Conservation (phyloP, 2,888 invertebrate species). For the Nephrocerus scutellatus region DNA sequence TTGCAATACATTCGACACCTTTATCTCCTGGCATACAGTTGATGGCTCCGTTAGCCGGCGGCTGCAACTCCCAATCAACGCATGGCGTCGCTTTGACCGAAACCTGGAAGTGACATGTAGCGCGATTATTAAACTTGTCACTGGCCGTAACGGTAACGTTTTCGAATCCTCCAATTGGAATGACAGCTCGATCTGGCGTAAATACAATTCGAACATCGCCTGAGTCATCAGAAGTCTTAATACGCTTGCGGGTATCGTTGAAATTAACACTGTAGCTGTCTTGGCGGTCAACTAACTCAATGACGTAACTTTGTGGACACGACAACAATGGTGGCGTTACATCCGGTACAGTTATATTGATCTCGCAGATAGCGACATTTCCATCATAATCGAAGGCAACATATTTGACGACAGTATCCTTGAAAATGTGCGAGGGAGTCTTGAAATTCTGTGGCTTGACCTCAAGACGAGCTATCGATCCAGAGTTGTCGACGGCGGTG, state of each 20-base stretch:
- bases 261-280: constrained; percentile 87
- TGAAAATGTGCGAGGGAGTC: constrained; percentile 80
- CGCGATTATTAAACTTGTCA: constrained; percentile 81
- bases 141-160: constrained; percentile 86
- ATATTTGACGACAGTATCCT: constrained; percentile 88
- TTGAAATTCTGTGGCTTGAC: constrained; percentile 87
- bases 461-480: constrained; percentile 86
- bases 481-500: constrained; percentile 90
- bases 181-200: constrained; percentile 74
- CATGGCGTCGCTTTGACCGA: constrained; percentile 90
- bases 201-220: constrained; percentile 80
- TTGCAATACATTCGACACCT: constrained; percentile 81
- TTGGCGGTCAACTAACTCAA: constrained; percentile 82
- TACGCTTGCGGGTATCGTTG: constrained; percentile 77
- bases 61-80: constrained; percentile 87
- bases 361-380: constrained; percentile 94
- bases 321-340: constrained; percentile 84
- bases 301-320: constrained; percentile 90
- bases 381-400: constrained; percentile 96
- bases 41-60: constrained; percentile 81
- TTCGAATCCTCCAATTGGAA: constrained; percentile 80
- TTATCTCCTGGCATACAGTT: constrained; percentile 76
- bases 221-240: constrained; percentile 81
- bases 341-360: constrained; percentile 90
- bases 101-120: constrained; percentile 87